Conservation (phyloP, 2,888 invertebrate species). For the Zygothrica quintamaculata region DNA sequence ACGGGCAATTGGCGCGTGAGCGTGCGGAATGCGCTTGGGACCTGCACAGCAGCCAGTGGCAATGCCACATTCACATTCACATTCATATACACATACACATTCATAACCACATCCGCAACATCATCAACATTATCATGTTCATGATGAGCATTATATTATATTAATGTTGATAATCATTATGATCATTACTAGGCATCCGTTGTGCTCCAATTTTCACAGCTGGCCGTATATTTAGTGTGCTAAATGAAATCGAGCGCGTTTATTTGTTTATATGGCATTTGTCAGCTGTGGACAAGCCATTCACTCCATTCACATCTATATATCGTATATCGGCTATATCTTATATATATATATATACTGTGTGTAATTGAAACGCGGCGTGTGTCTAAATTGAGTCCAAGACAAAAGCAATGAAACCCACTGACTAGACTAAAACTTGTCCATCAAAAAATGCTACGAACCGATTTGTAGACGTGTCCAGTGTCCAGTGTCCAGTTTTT, state of each 20-base stretch:
- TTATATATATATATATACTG: slow-evolving; percentile 7
- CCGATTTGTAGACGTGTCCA: neutral
- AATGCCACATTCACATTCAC: slow-evolving; percentile 31
- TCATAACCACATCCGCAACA: neutral
- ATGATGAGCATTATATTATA: neutral
- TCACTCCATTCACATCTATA: slow-evolving; percentile 13
- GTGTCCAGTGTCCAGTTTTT: neutral
- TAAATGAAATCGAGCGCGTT: slow-evolving; percentile 76
- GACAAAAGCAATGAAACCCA: slow-evolving; percentile 27
- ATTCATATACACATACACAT: neutral
- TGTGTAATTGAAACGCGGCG: slow-evolving; percentile 69
- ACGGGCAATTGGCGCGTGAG: slow-evolving; percentile 48
- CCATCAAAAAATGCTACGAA: slow-evolving; percentile 4
- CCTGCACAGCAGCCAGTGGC: slow-evolving; percentile 9
- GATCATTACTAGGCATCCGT: slow-evolving; percentile 18
- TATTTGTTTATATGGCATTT: slow-evolving; percentile 75
- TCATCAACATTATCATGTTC: slow-evolving; percentile 17
- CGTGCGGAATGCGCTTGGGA: slow-evolving; percentile 60
- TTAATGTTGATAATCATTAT: neutral
- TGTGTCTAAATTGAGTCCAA: slow-evolving; percentile 66
- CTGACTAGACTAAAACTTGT: slow-evolving; percentile 50
- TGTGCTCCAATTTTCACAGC: slow-evolving; percentile 71
- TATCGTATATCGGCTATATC: slow-evolving; percentile 17
- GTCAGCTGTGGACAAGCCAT: slow-evolving; percentile 45
- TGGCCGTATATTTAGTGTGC: slow-evolving; percentile 60